Conservation (phyloP, 2,888 invertebrate species). For the Quadriops clusia region DNA sequence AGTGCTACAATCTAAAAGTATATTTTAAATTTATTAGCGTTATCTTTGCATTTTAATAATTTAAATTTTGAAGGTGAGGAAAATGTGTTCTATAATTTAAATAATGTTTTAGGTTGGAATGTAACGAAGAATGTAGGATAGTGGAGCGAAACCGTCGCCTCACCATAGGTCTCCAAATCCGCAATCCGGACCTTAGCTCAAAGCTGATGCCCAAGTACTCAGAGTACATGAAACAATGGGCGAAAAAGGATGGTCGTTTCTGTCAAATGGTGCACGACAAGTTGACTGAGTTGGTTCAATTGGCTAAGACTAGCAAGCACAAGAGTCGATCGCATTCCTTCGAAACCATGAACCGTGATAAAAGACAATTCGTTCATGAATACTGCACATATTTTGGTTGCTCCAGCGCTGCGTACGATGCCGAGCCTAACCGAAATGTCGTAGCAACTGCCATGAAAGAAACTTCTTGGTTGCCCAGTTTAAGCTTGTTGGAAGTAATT, state of each 20-base stretch:
- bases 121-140: conserved; percentile 83
- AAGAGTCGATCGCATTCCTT: conserved; percentile 59
- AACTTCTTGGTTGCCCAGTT: conserved; percentile 81
- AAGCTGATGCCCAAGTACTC: conserved; percentile 77
- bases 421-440: conserved; percentile 90
- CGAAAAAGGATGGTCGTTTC: conserved; percentile 68
- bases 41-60: conserved; percentile 1
- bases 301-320: conserved; percentile 65
- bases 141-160: conserved; percentile 79
- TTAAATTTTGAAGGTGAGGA: not conserved
- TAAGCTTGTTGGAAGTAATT: conserved; percentile 70
- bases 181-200: conserved; percentile 74
- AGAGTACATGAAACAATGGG: conserved; percentile 73
- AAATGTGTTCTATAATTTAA: conserved; percentile 7
- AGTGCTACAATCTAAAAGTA: not conserved
- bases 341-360: conserved; percentile 86
- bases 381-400: conserved; percentile 91
- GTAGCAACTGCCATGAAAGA: conserved; percentile 67
- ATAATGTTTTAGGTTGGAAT: conserved; percentile 48
- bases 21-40: not conserved
- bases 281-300: conserved; percentile 72
- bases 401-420: conserved; percentile 87
- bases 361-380: conserved; percentile 87
- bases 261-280: conserved; percentile 74
- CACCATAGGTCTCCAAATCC: conserved; percentile 84